phyloP scores from a whole-genome alignment of 2,888 invertebrate species.

The Corythucha ciliata region DNA sequence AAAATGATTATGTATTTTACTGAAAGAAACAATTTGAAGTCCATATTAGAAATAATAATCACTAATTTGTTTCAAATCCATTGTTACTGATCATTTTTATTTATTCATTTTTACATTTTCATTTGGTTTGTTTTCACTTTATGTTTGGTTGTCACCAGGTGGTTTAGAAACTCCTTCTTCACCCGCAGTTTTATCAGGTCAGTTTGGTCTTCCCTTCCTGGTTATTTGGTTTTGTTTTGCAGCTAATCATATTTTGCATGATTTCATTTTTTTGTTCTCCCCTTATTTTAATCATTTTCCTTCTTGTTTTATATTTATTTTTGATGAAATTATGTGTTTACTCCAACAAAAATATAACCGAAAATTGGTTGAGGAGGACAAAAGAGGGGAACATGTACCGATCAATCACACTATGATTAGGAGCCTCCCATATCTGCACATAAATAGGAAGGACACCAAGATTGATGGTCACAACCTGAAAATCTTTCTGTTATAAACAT shows the following conservation, averaged over 20 bases:
- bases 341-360: too few species aligned
- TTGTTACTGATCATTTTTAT: slow-evolving; percentile 8
- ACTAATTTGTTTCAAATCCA: background rate
- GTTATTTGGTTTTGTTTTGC: background rate
- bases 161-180: slow-evolving; percentile 31
- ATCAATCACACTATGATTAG: too few species aligned
- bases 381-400: too few species aligned
- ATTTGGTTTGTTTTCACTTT: slow-evolving; percentile 8
- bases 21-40: too few species aligned
- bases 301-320: slow-evolving; percentile 8
- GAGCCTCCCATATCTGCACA: too few species aligned
- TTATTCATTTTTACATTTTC: slow-evolving; percentile 12
- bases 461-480: too few species aligned
- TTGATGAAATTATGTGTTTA: slow-evolving; percentile 2
- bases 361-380: too few species aligned
- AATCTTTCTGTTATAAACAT: too few species aligned
- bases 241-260: slow-evolving; percentile 5
- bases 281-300: slow-evolving; percentile 6
- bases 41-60: background rate
- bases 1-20: too few species aligned
- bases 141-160: slow-evolving; percentile 25
- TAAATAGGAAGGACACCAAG: too few species aligned
- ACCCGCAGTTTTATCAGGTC: slow-evolving; percentile 32
- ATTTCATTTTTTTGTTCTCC: slow-evolving; percentile 7
- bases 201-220: slow-evolving; percentile 21